Evolutionary conservation across 2,888 invertebrate species (phyloP).

Genomic region (Synanthedon tipuliformis): DNA sequence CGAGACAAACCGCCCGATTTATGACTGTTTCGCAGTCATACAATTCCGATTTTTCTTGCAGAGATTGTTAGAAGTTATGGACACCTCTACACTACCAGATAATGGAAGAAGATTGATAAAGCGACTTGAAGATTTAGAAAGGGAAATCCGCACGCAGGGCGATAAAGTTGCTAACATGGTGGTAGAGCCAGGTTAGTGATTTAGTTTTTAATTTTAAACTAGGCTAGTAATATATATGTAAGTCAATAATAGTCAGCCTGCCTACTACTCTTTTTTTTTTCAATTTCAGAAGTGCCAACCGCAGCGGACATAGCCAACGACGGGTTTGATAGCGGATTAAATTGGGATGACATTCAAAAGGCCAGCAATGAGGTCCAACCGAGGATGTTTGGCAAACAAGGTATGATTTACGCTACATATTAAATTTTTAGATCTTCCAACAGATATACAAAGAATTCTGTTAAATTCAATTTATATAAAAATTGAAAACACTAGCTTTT

Average conservation of each 20-base stretch:
- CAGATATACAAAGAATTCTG: too few species aligned
- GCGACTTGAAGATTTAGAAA: slow-evolving; percentile 53
- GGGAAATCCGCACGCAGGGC: slow-evolving; percentile 50
- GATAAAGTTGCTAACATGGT: slow-evolving; percentile 62
- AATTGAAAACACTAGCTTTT: too few species aligned
- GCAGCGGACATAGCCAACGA: too few species aligned
- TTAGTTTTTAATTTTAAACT: not conserved
- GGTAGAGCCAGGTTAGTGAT: slow-evolving; percentile 38
- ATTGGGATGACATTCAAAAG: slow-evolving; percentile 68
- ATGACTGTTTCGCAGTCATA: too few species aligned
- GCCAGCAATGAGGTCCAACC: slow-evolving; percentile 67
- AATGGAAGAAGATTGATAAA: slow-evolving; percentile 70
- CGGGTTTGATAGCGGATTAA: slow-evolving; percentile 33
- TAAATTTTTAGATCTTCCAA: not conserved
- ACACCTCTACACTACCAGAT: slow-evolving; percentile 68
- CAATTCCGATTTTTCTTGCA: slow-evolving; percentile 9
- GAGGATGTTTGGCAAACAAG: slow-evolving; percentile 67
- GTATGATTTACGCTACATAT: slow-evolving; percentile 17
- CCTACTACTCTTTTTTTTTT: too few species aligned
- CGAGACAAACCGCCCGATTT: too few species aligned
- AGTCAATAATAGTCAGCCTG: too few species aligned
- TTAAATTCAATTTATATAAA: too few species aligned
- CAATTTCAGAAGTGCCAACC: too few species aligned
- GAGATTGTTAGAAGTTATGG: slow-evolving; percentile 49
- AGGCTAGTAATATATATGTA: too few species aligned